Evolutionary conservation across 2,113 vertebrate species (phyloP).

Genomic region (Platanista minor): DNA sequence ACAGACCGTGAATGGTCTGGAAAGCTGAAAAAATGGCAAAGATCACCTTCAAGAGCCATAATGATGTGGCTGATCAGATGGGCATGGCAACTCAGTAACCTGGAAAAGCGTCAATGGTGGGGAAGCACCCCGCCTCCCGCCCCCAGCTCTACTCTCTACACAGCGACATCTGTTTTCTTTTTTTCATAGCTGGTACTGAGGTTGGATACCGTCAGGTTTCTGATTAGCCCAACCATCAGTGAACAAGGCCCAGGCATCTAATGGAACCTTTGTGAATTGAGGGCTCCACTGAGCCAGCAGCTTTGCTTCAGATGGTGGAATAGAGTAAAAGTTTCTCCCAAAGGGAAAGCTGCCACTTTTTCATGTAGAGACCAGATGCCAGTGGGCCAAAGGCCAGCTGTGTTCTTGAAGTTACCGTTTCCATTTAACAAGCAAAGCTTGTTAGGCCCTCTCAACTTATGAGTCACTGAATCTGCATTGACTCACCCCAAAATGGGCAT

Average conservation of each 20-base stretch:
- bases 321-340: background rate
- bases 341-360: background rate
- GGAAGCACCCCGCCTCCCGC: background rate
- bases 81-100: background rate
- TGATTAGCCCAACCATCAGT: background rate
- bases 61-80: background rate
- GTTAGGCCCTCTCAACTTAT: background rate
- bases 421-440: background rate
- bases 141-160: too few relatives aligned
- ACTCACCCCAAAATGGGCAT: background rate
- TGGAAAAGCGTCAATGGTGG: background rate
- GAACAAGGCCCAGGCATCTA: background rate
- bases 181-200: background rate
- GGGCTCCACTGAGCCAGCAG: background rate
- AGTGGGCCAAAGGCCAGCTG: background rate
- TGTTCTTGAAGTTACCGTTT: background rate
- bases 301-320: background rate
- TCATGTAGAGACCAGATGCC: background rate
- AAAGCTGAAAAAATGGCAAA: background rate
- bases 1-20: background rate
- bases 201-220: background rate
- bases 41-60: background rate
- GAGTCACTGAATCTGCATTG: background rate
- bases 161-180: background rate
- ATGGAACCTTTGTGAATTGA: background rate